Conservation (phyloP, 2,113 vertebrate genomes). For the Ciconia boyciana region DNA sequence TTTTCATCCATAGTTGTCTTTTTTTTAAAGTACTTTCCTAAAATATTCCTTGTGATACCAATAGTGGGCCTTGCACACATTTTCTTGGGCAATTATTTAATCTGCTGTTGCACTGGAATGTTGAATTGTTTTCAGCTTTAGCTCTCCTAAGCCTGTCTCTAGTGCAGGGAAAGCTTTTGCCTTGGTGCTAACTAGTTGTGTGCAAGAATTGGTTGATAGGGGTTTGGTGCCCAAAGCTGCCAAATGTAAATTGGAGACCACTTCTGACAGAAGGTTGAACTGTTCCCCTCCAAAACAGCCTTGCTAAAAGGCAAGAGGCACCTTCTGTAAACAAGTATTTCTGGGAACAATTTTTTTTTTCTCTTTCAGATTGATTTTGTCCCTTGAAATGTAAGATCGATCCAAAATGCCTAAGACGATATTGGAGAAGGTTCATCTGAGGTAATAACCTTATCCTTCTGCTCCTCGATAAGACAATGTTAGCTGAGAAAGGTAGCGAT, state of each 20-base stretch:
- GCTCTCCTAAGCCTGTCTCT: background rate
- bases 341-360: background rate
- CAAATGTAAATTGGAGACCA: background rate
- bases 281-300: background rate
- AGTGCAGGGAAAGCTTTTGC: background rate
- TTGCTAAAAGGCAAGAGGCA: background rate
- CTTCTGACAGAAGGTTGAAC: background rate
- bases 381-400: background rate
- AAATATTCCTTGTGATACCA: slow-evolving; percentile 1
- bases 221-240: background rate
- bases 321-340: background rate
- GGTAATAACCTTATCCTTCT: background rate
- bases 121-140: background rate
- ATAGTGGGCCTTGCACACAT: background rate
- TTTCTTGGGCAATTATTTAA: slow-evolving; percentile 36
- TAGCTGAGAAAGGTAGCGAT: background rate
- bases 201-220: background rate
- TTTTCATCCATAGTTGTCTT: background rate
- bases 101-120: background rate
- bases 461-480: background rate
- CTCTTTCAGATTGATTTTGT: background rate
- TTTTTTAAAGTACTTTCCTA: background rate
- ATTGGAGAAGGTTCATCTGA: background rate
- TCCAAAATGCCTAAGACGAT: background rate
- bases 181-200: background rate